Base-by-base conservation (phyloP, 2,888 invertebrate species). In the Teleogryllus oceanicus region DNA sequence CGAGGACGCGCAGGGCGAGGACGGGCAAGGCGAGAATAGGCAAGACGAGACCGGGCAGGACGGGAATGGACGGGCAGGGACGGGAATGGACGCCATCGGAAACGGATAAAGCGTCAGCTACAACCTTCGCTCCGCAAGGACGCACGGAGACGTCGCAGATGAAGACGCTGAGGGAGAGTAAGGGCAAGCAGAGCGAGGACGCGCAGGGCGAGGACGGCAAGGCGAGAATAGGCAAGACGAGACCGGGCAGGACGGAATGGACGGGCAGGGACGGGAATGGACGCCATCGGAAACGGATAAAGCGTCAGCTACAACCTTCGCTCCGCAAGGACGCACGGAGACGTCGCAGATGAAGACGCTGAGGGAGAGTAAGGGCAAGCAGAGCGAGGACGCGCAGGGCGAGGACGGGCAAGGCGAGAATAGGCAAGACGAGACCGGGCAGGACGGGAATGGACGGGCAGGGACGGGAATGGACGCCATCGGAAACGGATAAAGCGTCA, bases 401-500 rank as follows among this genome's bases (percentile, higher is more conserved):
- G 2, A 24, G 24, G 24, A 24, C 2, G 2, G 24, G 4, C 2
- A 24, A 2, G 24, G 24, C 2, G 24, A 24, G 24, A 2, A 24
- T 3, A 0, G 24, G 2, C 24, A 24, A 2, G 21, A 1, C 21
- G 21, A 21, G 21, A 21, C 1, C 21, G 21, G 37, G n/a, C n/a
- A n/a, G n/a, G n/a, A n/a, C n/a, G n/a, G n/a, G n/a, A n/a, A n/a
- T n/a, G n/a, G n/a, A n/a, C n/a, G n/a, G n/a, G n/a, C n/a, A n/a
- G n/a, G n/a, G n/a, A n/a, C n/a, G n/a, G n/a, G n/a, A n/a, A n/a
- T n/a, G n/a, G n/a, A n/a, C 62, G 62, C 62, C 62, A 62, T 62
- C n/a, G 62, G 62, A 62, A 62, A 62, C 62, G n/a, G 62, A 62
- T 62, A 62, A 62, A 62, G 16, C n/a, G 62, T 62, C 62, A 62